These are phyloP conservation scores for Paraescarpia echinospica DNA, from an alignment of 1,140 invertebrate species.

Conservation along the genomic window DNA sequence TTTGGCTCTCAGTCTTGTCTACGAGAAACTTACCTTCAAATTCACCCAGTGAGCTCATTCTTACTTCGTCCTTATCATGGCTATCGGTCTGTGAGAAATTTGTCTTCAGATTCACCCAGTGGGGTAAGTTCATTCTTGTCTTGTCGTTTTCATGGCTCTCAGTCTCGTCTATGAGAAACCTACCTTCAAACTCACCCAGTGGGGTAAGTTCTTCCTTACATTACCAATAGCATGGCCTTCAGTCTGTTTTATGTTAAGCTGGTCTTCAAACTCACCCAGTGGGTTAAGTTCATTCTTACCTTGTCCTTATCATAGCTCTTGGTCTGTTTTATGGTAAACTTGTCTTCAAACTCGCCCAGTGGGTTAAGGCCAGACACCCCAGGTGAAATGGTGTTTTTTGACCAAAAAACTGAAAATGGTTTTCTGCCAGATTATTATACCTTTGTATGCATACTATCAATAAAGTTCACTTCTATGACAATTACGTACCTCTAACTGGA, in stretches of 20 bases:
- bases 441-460: too few relatives aligned
- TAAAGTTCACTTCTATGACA: too few relatives aligned
- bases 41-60: slow-evolving; percentile 78
- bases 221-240: too few relatives aligned
- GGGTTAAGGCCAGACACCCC: too few relatives aligned
- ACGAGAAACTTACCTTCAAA: slow-evolving; percentile 84
- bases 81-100: slow-evolving; percentile 79
- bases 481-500: too few relatives aligned
- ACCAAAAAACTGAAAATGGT: too few relatives aligned
- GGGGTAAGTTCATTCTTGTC: too few relatives aligned
- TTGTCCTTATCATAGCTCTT: slow-evolving; percentile 62
- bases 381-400: too few relatives aligned
- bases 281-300: slow-evolving; percentile 61
- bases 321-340: slow-evolving; percentile 85
- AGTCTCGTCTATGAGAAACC: slow-evolving; percentile 80
- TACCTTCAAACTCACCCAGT: slow-evolving; percentile 89
- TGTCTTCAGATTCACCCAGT: slow-evolving; percentile 79
- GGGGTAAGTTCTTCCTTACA: slow-evolving; percentile 61
- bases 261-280: slow-evolving; percentile 90
- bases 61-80: slow-evolving; percentile 60
- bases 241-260: slow-evolving; percentile 80
- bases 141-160: slow-evolving; percentile 68
- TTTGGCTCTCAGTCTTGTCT: slow-evolving; percentile 71
- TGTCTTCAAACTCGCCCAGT: slow-evolving; percentile 90
- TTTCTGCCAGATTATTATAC: too few relatives aligned